Percentiles rank a stretch among this genome's conserved stretches.
These are phyloP conservation scores for Diploscapter pachys DNA, from an alignment of 1,140 invertebrate genomes.

Conservation along the genomic window DNA sequence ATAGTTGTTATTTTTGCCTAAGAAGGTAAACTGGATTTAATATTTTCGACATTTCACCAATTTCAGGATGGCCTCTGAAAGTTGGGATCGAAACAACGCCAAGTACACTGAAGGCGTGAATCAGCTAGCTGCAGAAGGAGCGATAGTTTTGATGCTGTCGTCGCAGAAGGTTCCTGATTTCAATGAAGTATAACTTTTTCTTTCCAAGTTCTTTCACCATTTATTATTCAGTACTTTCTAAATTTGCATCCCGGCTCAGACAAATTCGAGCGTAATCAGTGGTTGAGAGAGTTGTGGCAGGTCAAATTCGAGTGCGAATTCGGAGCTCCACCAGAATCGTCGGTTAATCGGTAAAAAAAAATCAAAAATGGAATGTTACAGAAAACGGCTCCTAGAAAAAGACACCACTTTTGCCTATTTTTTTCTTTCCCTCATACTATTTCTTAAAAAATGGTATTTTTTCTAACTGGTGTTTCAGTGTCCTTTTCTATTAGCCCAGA, in stretches of 20 bases:
- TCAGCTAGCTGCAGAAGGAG: slow-evolving; percentile 67
- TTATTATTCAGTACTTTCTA: slow-evolving; percentile 66
- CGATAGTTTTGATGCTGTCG: slow-evolving; percentile 62
- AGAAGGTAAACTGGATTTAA: background rate
- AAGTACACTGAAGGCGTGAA: slow-evolving; percentile 66
- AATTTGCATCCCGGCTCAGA: slow-evolving; percentile 66
- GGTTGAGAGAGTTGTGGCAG: slow-evolving; percentile 78
- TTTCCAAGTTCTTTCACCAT: background rate
- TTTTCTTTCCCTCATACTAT: no score
- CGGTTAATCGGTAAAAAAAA: no score
- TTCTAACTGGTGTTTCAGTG: no score
- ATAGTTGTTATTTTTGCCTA: background rate
- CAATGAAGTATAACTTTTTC: slow-evolving; percentile 42
- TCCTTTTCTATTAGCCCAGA: no score
- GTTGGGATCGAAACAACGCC: slow-evolving; percentile 69
- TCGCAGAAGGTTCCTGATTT: slow-evolving; percentile 54
- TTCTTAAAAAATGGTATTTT: no score
- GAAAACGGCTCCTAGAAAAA: no score
- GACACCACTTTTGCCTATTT: no score
- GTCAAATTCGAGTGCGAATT: slow-evolving; percentile 69
- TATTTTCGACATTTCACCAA: no score
- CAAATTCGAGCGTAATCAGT: slow-evolving; percentile 65
- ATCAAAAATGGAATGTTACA: no score
- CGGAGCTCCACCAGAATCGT: no score
- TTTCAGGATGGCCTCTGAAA: slow-evolving; percentile 68